These are phyloP conservation scores for Acanthaster planci DNA, from an alignment of 35 echinoderm and acorn worm species.

Conservation along the genomic window DNA sequence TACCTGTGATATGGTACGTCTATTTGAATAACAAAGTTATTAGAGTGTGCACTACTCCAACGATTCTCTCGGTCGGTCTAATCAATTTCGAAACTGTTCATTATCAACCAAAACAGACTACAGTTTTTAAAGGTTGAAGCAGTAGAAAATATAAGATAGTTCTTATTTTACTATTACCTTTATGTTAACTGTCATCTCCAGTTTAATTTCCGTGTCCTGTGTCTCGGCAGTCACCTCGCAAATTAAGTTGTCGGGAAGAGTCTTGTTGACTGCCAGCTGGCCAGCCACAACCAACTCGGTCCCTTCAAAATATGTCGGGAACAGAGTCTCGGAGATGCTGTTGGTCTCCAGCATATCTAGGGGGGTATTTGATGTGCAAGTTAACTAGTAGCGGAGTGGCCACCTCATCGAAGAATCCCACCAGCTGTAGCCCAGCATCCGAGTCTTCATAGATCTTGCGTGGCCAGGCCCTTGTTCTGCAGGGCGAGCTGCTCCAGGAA, in stretches of 20 bases:
- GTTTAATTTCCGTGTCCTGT: background rate
- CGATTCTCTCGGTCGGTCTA: no score
- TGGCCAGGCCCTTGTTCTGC: conserved; percentile 57
- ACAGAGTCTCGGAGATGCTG: conserved; percentile 63
- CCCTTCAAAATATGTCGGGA: conserved; percentile 72
- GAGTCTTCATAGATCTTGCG: conserved; percentile 83
- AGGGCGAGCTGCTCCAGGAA: conserved; percentile 68
- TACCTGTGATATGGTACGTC: no score
- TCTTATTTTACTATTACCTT: conserved; percentile 4
- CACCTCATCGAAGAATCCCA: conserved; percentile 86
- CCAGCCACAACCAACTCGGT: conserved; percentile 82
- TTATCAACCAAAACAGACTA: no score
- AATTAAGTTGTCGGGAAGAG: background rate
- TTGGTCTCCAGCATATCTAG: conserved; percentile 43
- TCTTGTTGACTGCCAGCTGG: conserved; percentile 34
- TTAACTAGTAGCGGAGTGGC: conserved; percentile 76
- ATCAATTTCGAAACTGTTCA: no score
- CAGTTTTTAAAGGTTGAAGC: no score
- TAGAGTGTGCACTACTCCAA: no score
- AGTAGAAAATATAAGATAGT: no score
- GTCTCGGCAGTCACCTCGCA: conserved; percentile 9
- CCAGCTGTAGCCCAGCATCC: conserved; percentile 54
- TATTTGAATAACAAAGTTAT: no score
- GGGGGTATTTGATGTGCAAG: conserved; percentile 52
- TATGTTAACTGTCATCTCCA: background rate